A percentile compares a stretch with the other conserved stretches of the same genome.
These are phyloP conservation scores for Callyntrura guangdongensis DNA, from an alignment of 2,888 invertebrate genomes.

Conservation along the genomic window DNA sequence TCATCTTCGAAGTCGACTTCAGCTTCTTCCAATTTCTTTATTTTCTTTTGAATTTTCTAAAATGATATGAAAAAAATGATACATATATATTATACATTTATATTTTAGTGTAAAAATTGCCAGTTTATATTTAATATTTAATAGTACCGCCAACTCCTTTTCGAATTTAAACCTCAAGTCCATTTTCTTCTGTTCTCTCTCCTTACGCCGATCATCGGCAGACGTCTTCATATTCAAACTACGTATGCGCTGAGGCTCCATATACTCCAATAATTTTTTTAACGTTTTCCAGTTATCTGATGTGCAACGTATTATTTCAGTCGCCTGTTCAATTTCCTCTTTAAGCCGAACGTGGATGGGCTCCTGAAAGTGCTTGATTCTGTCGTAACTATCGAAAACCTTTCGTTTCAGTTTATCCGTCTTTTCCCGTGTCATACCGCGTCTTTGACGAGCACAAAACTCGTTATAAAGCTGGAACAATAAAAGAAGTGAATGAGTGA, in stretches of 20 bases:
- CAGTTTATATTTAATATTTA: too few relatives aligned
- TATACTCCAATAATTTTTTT: slow-evolving; percentile 2
- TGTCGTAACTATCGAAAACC: not conserved
- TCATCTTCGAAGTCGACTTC: slow-evolving; percentile 70
- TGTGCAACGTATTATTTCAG: not conserved
- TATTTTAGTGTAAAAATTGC: too few relatives aligned
- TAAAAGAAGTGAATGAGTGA: too few relatives aligned
- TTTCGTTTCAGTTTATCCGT: not conserved
- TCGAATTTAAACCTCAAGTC: slow-evolving; percentile 28
- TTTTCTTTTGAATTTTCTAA: slow-evolving; percentile 58
- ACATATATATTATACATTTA: too few relatives aligned
- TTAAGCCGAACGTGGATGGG: not conserved
- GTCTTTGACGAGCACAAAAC: slow-evolving; percentile 3
- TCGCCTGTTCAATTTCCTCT: slow-evolving; percentile 10
- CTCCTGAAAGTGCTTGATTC: not conserved
- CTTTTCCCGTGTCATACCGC: not conserved
- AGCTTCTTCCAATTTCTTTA: slow-evolving; percentile 60
- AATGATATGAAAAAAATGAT: not conserved
- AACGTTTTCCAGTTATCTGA: not conserved
- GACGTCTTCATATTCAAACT: not conserved
- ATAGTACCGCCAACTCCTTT: slow-evolving; percentile 34
- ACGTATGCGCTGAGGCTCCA: not conserved
- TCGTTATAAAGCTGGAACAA: slow-evolving; percentile 4
- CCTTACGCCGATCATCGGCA: not conserved
- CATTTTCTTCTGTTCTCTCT: slow-evolving; percentile 18